Percentiles rank a stretch among this genome's conserved stretches.
Evolutionary conservation across 2,113 vertebrate genomes (phyloP).

Genomic region (Narcine bancroftii): DNA sequence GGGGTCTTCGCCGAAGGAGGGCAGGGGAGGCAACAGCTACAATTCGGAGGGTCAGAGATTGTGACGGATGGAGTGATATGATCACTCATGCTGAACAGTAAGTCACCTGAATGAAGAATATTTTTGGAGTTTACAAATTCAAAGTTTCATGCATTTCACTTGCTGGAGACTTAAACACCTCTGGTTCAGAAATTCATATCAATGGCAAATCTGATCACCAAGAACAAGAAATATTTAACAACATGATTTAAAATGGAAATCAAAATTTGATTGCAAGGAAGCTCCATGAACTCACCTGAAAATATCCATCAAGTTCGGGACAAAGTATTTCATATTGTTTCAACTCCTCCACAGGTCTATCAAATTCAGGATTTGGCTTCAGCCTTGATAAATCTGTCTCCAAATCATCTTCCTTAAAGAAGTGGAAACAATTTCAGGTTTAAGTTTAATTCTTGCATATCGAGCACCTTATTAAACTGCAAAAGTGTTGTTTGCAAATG

Average conservation of each 20-base stretch:
- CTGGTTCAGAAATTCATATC: background rate
- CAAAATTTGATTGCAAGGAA: background rate
- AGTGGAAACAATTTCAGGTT: slow-evolving; percentile 16
- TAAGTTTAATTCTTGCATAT: background rate
- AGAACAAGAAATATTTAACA: background rate
- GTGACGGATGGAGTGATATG: too few relatives aligned
- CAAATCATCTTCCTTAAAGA: slow-evolving; percentile 76
- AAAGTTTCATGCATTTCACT: background rate
- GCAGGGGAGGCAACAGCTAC: too few relatives aligned
- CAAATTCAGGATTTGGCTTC: slow-evolving; percentile 53
- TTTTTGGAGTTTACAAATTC: background rate
- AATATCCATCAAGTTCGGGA: slow-evolving; percentile 62
- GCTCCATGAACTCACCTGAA: slow-evolving; percentile 57
- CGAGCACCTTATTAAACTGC: background rate
- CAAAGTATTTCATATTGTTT: slow-evolving; percentile 65
- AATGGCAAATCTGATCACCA: background rate
- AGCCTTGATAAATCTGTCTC: slow-evolving; percentile 74
- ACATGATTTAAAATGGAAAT: background rate
- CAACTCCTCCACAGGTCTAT: slow-evolving; percentile 65
- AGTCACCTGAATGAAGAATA: too few relatives aligned
- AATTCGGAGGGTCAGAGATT: too few relatives aligned
- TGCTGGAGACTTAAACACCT: background rate
- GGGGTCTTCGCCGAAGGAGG: too few relatives aligned
- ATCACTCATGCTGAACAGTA: too few relatives aligned
- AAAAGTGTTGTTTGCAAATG: background rate